Evolutionary conservation across 1,140 invertebrate species (phyloP).

Genomic region (Lanistes nyassanus): DNA sequence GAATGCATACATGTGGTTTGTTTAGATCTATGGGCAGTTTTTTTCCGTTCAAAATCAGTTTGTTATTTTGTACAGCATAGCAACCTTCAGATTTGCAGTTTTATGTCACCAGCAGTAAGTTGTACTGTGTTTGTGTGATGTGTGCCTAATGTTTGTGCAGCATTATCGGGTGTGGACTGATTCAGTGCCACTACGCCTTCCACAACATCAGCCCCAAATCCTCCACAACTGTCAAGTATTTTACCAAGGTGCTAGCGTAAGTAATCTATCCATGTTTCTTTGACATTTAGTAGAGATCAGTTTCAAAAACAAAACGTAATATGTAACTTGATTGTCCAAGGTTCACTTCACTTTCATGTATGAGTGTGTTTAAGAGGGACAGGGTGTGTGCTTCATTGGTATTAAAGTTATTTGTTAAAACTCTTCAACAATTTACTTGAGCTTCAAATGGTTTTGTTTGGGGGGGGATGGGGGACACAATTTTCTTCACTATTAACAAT

Average conservation of each 20-base stretch:
- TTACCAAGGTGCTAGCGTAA: slow-evolving; percentile 91
- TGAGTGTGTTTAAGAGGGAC: background rate
- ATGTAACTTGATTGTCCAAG: no score
- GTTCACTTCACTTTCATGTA: background rate
- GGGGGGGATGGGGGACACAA: no score
- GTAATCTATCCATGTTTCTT: slow-evolving; percentile 3
- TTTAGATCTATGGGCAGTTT: no score
- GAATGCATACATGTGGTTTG: no score
- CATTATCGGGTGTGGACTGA: slow-evolving; percentile 97
- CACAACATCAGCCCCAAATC: slow-evolving; percentile 97
- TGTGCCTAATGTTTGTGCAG: no score
- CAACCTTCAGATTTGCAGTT: no score
- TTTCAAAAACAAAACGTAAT: background rate
- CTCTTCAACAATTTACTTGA: background rate
- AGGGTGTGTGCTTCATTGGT: background rate
- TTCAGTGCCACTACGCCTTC: slow-evolving; percentile 97
- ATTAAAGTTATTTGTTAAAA: background rate
- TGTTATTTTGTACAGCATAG: no score
- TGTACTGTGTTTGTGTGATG: no score
- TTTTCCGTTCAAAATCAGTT: no score
- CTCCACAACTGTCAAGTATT: slow-evolving; percentile 96
- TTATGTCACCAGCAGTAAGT: no score
- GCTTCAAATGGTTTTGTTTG: background rate
- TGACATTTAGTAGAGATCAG: background rate
- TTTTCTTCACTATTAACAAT: no score